Evolutionary conservation across 2,888 invertebrate species (phyloP).

Genomic region (Homarus gammarus): DNA sequence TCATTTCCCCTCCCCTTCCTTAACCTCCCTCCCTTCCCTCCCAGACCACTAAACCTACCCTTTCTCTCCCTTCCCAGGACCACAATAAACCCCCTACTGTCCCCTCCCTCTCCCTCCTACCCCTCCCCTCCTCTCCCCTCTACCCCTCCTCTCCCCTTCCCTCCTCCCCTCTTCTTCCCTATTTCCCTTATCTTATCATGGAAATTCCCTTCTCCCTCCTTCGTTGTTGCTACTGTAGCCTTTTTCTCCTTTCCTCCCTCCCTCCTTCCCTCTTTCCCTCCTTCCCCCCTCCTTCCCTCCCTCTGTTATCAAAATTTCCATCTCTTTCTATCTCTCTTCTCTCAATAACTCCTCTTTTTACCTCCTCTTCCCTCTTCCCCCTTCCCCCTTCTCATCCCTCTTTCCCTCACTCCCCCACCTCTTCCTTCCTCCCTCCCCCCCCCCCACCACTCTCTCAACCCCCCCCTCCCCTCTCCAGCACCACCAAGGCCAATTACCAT

Average conservation of each 20-base stretch:
- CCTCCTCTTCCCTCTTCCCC: too few species aligned
- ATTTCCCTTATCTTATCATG: neutral
- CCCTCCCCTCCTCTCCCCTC: neutral
- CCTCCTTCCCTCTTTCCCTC: neutral
- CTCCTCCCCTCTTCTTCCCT: neutral
- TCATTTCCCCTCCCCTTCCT: too few species aligned
- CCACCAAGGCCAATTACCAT: slow-evolving; percentile 19
- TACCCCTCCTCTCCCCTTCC: neutral
- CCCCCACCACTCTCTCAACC: neutral
- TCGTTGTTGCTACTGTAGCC: too few species aligned
- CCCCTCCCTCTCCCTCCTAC: too few species aligned
- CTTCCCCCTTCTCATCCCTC: neutral
- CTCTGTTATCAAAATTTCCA: slow-evolving; percentile 1
- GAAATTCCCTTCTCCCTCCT: neutral
- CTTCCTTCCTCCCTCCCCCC: neutral
- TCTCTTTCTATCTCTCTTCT: slow-evolving; percentile 27
- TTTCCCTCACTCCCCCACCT: too few species aligned
- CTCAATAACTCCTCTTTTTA: too few species aligned
- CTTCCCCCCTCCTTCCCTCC: slow-evolving; percentile 19
- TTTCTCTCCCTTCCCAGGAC: too few species aligned
- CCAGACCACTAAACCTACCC: neutral
- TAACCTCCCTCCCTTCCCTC: too few species aligned
- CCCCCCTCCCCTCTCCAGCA: neutral
- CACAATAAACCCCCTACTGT: too few species aligned
- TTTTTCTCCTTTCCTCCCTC: slow-evolving; percentile 18